A percentile compares a stretch with the other conserved stretches of the same genome.
These are phyloP conservation scores for Chesias legatella DNA, from an alignment of 2,888 invertebrate species.

Conservation along the genomic window DNA sequence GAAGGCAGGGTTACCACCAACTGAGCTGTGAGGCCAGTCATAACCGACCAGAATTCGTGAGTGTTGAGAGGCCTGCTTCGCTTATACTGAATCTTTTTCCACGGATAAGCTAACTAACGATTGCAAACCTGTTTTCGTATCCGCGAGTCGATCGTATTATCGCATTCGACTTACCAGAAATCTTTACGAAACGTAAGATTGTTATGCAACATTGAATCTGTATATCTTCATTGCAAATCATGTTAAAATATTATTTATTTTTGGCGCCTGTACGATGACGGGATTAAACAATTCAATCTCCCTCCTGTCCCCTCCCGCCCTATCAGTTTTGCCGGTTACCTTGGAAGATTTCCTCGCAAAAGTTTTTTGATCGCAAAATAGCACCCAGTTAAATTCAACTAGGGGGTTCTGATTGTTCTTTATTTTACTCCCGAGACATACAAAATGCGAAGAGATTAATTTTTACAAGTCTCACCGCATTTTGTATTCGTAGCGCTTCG, in stretches of 20 bases:
- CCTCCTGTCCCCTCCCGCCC: slow-evolving; percentile 14
- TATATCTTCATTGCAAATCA: neutral
- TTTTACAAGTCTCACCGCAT: slow-evolving; percentile 7
- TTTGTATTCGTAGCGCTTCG: slow-evolving; percentile 5
- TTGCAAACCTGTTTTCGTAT: no score
- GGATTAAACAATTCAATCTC: slow-evolving; percentile 32
- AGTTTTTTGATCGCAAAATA: slow-evolving; percentile 34
- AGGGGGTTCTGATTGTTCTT: slow-evolving; percentile 24
- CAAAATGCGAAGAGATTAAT: slow-evolving; percentile 16
- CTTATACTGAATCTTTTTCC: no score
- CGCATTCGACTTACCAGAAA: no score
- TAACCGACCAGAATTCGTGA: no score
- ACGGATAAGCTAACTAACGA: no score
- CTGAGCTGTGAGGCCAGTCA: no score
- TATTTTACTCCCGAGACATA: slow-evolving; percentile 25
- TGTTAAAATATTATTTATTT: neutral
- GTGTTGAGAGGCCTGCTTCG: no score
- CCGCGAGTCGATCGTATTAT: no score
- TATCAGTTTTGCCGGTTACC: slow-evolving; percentile 28
- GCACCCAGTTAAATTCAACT: slow-evolving; percentile 28
- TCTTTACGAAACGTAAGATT: no score
- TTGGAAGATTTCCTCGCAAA: slow-evolving; percentile 20
- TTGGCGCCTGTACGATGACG: slow-evolving; percentile 12
- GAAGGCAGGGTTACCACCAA: no score
- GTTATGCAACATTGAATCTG: neutral